Percentiles rank a stretch among this genome's conserved stretches.
Conservation (phyloP, 2,113 vertebrate species). For the Gallinago paraguaiae region DNA sequence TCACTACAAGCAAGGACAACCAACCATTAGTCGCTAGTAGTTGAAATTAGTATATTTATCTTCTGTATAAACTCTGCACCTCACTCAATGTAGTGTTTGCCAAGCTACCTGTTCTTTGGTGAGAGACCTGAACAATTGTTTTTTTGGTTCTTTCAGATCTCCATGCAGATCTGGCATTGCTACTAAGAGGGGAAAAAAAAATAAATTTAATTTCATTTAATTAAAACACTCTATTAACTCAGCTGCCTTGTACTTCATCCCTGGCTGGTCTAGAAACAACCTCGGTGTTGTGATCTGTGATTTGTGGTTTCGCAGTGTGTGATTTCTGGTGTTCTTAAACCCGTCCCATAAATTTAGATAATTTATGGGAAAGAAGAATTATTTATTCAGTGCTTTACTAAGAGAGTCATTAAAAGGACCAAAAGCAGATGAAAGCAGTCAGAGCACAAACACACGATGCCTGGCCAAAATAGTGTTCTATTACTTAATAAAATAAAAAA, state of each 20-base stretch:
- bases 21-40: not conserved
- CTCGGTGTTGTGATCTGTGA: constrained; percentile 31
- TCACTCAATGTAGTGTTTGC: not conserved
- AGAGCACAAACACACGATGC: not conserved
- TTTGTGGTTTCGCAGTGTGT: constrained; percentile 49
- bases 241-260: constrained; percentile 28
- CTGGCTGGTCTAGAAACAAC: constrained; percentile 30
- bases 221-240: constrained; percentile 44
- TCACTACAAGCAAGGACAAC: not conserved
- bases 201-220: constrained; percentile 23
- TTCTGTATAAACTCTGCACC: not conserved
- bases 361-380: constrained; percentile 47
- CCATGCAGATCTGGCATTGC: not conserved
- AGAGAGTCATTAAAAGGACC: not conserved
- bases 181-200: not conserved
- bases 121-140: not conserved
- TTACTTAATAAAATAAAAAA: constrained; percentile 26
- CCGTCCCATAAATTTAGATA: constrained; percentile 37
- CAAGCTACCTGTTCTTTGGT: not conserved
- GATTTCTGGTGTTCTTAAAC: constrained; percentile 56
- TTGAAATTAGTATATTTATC: not conserved
- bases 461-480: constrained; percentile 7
- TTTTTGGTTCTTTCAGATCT: not conserved
- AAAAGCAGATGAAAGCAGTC: constrained; percentile 32
- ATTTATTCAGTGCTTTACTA: constrained; percentile 39